These are phyloP conservation scores for Euwallacea similis DNA, from an alignment of 1,140 invertebrate genomes.

Conservation along the genomic window DNA sequence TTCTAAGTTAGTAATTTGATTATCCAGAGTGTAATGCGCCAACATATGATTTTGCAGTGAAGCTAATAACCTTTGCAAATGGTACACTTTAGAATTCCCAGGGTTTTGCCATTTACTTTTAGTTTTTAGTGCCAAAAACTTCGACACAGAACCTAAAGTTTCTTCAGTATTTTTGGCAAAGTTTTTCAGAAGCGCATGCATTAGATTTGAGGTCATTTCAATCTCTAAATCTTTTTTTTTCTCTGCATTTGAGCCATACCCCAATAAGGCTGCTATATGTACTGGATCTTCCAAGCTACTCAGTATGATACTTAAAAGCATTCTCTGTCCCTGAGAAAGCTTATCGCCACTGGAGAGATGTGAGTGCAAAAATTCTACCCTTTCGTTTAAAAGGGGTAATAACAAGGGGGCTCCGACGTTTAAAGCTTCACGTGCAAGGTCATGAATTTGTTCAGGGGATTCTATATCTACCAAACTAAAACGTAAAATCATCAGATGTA, in stretches of 20 bases:
- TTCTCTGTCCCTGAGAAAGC: conserved; percentile 64
- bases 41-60: conserved; percentile 66
- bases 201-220: conserved; percentile 58
- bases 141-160: conserved; percentile 44
- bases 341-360: conserved; percentile 61
- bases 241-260: conserved; percentile 52
- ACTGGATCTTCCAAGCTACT: conserved; percentile 65
- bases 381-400: conserved; percentile 62
- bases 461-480: conserved; percentile 63
- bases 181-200: conserved; percentile 62
- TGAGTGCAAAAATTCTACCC: conserved; percentile 63
- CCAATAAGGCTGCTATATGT: conserved; percentile 61
- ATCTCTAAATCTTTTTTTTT: conserved; percentile 51
- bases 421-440: conserved; percentile 61
- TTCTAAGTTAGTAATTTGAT: not conserved
- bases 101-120: conserved; percentile 47
- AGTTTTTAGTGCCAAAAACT: conserved; percentile 44
- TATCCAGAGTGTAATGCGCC: conserved; percentile 51
- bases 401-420: conserved; percentile 63
- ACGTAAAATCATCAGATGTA: conserved; percentile 9
- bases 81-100: conserved; percentile 49
- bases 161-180: conserved; percentile 58
- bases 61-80: conserved; percentile 59
- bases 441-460: conserved; percentile 59
- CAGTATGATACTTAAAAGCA: conserved; percentile 65